Evolutionary conservation across 2,113 vertebrate species (phyloP), one percentile per base, ranked within the genome.

Genomic region (Labeo catla): DNA sequence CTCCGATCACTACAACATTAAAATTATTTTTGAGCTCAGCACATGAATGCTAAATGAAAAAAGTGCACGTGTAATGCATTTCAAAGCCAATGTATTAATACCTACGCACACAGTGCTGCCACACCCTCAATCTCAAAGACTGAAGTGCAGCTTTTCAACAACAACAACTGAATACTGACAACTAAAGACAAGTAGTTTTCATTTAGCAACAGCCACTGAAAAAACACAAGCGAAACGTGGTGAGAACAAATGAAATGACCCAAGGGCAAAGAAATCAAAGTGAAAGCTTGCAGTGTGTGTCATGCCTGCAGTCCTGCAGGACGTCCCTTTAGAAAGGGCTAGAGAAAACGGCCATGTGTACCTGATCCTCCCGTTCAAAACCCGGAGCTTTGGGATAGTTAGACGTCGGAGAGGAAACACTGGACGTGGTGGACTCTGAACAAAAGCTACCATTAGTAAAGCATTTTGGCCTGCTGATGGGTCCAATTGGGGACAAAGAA

Each of bases 281-380:
- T 68, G 52, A 45, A 28, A 68, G 28, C 74, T 77, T 83, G 84
- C 74, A 88, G 66, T 49, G 34, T 78, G 85, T 50, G 73, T 77
- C 66, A 61, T 54, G 80, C 74, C 88, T 80, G 79, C 84, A 86
- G 49, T 74, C 47, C 65, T 73, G 86, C 66, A 83, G 78, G 88
- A 85, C 72, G 68, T 86, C 59, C 81, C 34, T 73, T 63, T 23
- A 74, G 47, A 83, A 82, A 85, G 83, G 84, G 83, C 85, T 57
- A 77, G 81, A 91, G 84, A 93, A 88, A 92, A 89, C 81, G 90
- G 84, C 91, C 90, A 88, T 91, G 68, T 94, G 91, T 96, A 97
- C 96, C 96, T 96, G 96, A 93, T 96, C 96, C 93, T 95, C 96
- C 87, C 95, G 94, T 93, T 96, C 96, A 95, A 95, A 96, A 89